These are phyloP conservation scores for Cranoglanis bouderius DNA, from an alignment of 2,113 vertebrate genomes.

Conservation along the genomic window DNA sequence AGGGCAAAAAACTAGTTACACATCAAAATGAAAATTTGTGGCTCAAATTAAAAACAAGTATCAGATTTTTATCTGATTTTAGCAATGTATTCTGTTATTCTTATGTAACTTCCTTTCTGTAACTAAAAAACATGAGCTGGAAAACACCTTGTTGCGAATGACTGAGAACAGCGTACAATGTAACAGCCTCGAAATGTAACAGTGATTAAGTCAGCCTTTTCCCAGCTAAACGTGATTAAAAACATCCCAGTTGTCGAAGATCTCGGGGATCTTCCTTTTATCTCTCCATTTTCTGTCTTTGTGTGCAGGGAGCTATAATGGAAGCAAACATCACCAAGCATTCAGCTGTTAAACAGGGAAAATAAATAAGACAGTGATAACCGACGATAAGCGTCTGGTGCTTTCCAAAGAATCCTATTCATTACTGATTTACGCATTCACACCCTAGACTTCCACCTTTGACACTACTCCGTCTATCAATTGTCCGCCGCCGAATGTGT, in stretches of 20 bases:
- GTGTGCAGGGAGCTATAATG: not conserved
- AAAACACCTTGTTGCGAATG: not conserved
- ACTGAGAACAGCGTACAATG: not conserved
- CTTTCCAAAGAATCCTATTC: constrained; percentile 33
- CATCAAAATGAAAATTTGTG: not conserved
- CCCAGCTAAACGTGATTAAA: not conserved
- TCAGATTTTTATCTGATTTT: not conserved
- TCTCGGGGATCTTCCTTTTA: not conserved
- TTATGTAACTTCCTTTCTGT: not conserved
- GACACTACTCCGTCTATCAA: not conserved
- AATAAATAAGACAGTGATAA: constrained; percentile 37
- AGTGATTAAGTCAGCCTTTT: too few relatives aligned
- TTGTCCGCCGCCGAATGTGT: not conserved
- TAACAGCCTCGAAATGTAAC: not conserved
- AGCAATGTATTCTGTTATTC: not conserved
- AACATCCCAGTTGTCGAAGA: not conserved
- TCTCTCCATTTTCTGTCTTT: not conserved
- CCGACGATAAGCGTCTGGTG: not conserved
- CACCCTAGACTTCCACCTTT: not conserved
- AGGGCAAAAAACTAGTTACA: not conserved
- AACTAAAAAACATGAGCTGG: not conserved
- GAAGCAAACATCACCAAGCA: constrained; percentile 7
- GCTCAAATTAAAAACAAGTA: not conserved
- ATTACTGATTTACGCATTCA: constrained; percentile 19
- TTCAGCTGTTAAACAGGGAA: constrained; percentile 28